phyloP scores from a whole-genome alignment of 2,797 vertebrate species.

The Lepidocolaptes lacrymiger region DNA sequence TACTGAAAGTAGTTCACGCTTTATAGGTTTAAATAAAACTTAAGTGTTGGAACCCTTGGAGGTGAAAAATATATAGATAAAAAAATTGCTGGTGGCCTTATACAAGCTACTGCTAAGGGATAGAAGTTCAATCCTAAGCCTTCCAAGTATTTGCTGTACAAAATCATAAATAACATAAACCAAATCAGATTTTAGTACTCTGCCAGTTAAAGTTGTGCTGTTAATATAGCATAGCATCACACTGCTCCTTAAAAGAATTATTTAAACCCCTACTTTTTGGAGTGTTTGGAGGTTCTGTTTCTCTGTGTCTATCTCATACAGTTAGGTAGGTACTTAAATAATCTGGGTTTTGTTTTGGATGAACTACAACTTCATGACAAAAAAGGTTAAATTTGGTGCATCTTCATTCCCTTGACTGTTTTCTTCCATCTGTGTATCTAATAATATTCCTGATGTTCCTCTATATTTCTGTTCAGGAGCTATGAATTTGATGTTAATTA shows the following conservation, averaged over 20 bases:
- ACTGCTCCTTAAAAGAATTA: not conserved
- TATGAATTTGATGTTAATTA: slow-evolving; percentile 13
- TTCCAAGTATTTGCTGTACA: not conserved
- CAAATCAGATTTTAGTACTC: not conserved
- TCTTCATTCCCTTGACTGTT: not conserved
- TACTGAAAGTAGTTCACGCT: not conserved
- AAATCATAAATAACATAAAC: not conserved
- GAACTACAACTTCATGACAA: not conserved
- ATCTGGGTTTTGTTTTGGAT: not conserved
- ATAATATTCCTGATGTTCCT: not conserved
- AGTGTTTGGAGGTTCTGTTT: not conserved
- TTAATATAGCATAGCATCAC: not conserved
- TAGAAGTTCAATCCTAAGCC: not conserved
- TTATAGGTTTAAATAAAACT: not conserved
- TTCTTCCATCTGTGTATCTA: not conserved
- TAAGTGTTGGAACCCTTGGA: not conserved
- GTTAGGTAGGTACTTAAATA: not conserved
- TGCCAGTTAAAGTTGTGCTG: not conserved
- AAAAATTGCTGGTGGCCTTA: not conserved
- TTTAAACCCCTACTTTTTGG: not conserved
- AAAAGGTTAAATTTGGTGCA: not conserved
- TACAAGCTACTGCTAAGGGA: not conserved
- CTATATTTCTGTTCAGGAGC: not conserved
- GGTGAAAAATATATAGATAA: not conserved
- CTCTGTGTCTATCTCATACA: not conserved